Base-by-base conservation (phyloP, 2,113 vertebrate species). In the Chionodraco myersi region DNA sequence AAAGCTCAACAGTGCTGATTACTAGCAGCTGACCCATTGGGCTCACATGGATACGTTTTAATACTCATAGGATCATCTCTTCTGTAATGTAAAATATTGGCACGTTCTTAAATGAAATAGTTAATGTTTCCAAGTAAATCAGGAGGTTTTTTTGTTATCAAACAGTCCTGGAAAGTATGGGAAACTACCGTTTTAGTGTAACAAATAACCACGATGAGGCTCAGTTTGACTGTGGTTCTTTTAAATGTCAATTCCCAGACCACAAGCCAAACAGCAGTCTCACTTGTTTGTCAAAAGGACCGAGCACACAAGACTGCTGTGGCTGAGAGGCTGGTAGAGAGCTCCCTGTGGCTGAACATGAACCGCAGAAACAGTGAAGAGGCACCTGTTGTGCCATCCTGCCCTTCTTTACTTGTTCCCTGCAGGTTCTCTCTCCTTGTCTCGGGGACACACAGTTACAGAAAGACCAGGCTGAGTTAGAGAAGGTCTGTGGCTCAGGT, bases 331-430 rank as follows among this genome's bases (percentile, higher is more conserved):
- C 72, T 67, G 62, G 48, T 26, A 6, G 67, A 3, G 64, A 71
- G 48, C 57, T 82, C 62, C 41, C 74, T 41, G 76, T 15, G 41
- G 57, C 61, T 45, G 64, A 52, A 72, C 77, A 57, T 6, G 71
- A 72, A 26, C 77, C 49, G 30, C 45, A 45, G 60, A 81, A 60
- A 70, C 80, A 45, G 67, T 3, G 72, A 80, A 75, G 77, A 64
- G 82, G 90, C 92, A 93, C 92, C 61, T 64, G 61, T 64, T 64
- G 61, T 64, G 61, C 61, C 61, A 23, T 64, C 36, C 61, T 64
- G 61, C 77, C 61, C 34, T 4, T 45, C 49, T 61, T 15, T 66
- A 66, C 80, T 74, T 64, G 77, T 77, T 75, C 51, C 52, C 77
- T 23, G 57, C 71, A 26, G 70, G 45, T 69, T 80, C 58, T 52